Percentiles rank a stretch among this genome's conserved stretches.
Evolutionary conservation across 2,888 invertebrate species (phyloP).

Genomic region (Limnephilus auricula): DNA sequence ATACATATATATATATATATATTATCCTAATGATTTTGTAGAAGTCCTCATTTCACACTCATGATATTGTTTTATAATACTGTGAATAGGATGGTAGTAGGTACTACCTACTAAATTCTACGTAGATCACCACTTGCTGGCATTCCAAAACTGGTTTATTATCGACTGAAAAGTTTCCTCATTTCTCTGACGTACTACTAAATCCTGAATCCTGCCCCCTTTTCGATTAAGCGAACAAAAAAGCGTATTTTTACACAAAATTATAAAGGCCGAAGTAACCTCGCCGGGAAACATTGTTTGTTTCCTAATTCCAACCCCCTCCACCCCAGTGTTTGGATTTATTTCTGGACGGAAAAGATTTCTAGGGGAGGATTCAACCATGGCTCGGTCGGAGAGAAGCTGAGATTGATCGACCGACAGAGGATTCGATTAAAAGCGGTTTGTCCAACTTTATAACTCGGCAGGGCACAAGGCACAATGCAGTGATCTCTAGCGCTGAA

Average conservation of each 20-base stretch:
- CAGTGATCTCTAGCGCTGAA: not conserved
- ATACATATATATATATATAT: no score
- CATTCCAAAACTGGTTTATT: not conserved
- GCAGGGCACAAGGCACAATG: not conserved
- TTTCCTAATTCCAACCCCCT: not conserved
- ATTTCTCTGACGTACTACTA: not conserved
- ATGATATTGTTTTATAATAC: no score
- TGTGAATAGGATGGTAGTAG: not conserved
- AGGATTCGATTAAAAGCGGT: conserved; percentile 15
- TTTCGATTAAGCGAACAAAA: not conserved
- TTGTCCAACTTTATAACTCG: not conserved
- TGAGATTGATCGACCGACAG: conserved; percentile 13
- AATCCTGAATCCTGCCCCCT: not conserved
- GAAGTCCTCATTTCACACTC: no score
- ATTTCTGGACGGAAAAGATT: not conserved
- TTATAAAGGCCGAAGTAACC: not conserved
- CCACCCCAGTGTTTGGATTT: conserved; percentile 3
- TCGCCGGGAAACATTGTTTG: not conserved
- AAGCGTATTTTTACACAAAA: not conserved
- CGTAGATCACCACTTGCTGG: not conserved
- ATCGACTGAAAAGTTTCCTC: not conserved
- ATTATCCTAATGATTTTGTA: no score
- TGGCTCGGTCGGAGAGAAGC: not conserved
- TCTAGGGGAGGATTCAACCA: not conserved
- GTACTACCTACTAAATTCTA: no score